Base-by-base conservation (phyloP, 1,140 invertebrate species). In the Drosophila bipectinata region DNA sequence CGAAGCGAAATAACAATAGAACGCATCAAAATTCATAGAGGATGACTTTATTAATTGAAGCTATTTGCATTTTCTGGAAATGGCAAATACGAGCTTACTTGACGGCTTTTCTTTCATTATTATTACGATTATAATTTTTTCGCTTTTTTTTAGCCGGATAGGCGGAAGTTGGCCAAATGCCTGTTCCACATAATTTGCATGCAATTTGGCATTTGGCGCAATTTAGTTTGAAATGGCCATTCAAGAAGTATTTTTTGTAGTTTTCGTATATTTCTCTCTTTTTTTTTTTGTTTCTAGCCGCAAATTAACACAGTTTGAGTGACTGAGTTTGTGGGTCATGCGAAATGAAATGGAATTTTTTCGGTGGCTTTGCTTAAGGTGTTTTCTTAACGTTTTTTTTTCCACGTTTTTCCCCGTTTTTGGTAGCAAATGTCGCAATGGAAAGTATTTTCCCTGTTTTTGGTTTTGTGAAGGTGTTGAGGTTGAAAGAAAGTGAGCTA, bases 301-400 rank as follows among this genome's bases (percentile, higher is more conserved):
- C 78, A 87, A 85, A 87, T 85, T 85, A 85, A 85, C 81, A 85
- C 81, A 85, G 82, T 87, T 85, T 85, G 79, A 61, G 59, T 60
- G 64, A 63, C 63, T 68, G 59, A 34, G 32, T 82, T 67, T 73
- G 76, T 72, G 79, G 81, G 81, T 85, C 81, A 85, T 81, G 84
- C 82, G 78, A 85, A 85, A 85, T 87, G 81, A 77, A 85, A 85
- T 87, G 81, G 78, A 74, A 87, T 77, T 82, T 53, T 41, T 73
- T 57, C 64, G 48, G 63, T 41, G 63, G 63, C 62, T 41, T 58
- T 10, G 54, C 24, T 45, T 61, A 48, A 49, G 32, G 47, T 28
- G 14, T 28, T 57, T 48, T 58, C 47, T 68, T 52, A 37, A 12
- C 34, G 10, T 12, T 37, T 37, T 37, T 15, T 18, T 37, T 37